A percentile compares a stretch with the other conserved stretches of the same genome.
Evolutionary conservation across 2,113 vertebrate genomes (phyloP).

Genomic region (Cettia cetti): DNA sequence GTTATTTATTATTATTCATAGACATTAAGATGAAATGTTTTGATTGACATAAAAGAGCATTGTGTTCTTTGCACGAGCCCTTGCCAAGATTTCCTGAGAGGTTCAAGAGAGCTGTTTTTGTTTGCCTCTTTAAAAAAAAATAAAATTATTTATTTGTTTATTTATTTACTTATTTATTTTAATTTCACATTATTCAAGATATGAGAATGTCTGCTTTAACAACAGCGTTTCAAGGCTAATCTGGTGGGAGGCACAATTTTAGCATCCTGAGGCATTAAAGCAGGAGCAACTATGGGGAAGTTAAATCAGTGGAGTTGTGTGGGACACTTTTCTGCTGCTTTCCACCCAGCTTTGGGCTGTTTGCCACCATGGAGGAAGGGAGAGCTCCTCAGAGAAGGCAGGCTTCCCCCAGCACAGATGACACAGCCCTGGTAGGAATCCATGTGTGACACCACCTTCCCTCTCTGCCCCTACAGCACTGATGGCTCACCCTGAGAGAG

Average conservation of each 20-base stretch:
- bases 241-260: not conserved
- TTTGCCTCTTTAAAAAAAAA: not conserved
- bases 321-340: not conserved
- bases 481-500: not conserved
- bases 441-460: not conserved
- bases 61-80: not conserved
- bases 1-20: not conserved
- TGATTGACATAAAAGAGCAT: not conserved
- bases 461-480: fast-evolving
- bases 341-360: not conserved
- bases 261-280: not conserved
- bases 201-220: not conserved
- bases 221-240: not conserved
- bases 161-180: no score
- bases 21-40: not conserved
- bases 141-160: no score
- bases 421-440: not conserved
- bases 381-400: not conserved
- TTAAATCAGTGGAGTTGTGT: not conserved
- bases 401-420: not conserved
- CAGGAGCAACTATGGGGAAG: not conserved
- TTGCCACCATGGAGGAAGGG: not conserved
- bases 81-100: not conserved
- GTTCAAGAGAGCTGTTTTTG: not conserved
- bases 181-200: not conserved